Evolutionary conservation across 2,888 invertebrate genomes (phyloP).

Genomic region (Cephalotes varians): DNA sequence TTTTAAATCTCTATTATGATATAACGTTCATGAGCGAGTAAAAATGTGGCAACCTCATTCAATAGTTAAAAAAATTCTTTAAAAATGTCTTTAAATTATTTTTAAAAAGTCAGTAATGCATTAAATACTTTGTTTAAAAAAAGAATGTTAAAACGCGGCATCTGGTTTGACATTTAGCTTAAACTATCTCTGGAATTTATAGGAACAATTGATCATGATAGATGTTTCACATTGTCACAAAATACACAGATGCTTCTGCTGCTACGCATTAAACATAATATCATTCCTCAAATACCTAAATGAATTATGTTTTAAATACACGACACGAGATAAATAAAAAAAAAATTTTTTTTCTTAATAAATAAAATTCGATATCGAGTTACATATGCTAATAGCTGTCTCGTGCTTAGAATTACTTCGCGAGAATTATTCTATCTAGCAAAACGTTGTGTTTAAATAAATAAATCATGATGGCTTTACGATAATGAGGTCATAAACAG

Average conservation of each 20-base stretch:
- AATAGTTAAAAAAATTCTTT: too few relatives aligned
- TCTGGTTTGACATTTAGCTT: neutral
- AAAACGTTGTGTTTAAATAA: neutral
- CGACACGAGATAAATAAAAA: neutral
- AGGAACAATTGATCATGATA: neutral
- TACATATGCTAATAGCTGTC: neutral
- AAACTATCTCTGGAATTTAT: neutral
- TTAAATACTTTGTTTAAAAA: conserved; percentile 4
- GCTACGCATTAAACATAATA: neutral
- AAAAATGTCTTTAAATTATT: too few relatives aligned
- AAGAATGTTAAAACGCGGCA: neutral
- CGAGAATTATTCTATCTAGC: neutral
- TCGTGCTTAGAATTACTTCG: neutral
- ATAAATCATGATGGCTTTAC: neutral
- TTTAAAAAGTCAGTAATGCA: neutral
- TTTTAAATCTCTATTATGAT: neutral
- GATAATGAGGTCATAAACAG: conserved; percentile 21
- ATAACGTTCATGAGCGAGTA: neutral
- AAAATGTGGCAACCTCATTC: neutral
- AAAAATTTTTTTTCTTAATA: neutral
- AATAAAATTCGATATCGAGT: neutral
- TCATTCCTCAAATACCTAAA: neutral
- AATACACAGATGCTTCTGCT: neutral
- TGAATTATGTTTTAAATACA: neutral
- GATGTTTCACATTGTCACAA: neutral